Evolutionary conservation across 2,797 vertebrate species (phyloP).

Genomic region (Cacajao melanocephalus): DNA sequence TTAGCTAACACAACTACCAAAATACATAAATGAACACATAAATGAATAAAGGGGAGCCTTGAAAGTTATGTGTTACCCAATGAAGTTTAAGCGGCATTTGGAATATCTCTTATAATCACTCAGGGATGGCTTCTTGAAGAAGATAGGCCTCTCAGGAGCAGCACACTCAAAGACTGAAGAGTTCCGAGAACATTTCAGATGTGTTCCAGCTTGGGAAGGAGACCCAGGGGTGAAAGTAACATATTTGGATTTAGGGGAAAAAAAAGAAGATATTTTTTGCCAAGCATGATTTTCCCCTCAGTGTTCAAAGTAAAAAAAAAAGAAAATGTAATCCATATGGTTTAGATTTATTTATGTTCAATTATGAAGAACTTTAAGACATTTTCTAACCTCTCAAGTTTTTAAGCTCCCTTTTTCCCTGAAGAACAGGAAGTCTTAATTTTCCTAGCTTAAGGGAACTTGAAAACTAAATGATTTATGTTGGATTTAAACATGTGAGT

Average conservation of each 20-base stretch:
- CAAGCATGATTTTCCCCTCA: slow-evolving; percentile 74
- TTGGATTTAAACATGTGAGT: slow-evolving; percentile 63
- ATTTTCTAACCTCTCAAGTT: slow-evolving; percentile 66
- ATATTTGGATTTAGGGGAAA: slow-evolving; percentile 51
- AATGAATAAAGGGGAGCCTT: slow-evolving; percentile 6
- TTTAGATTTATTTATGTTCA: slow-evolving; percentile 65
- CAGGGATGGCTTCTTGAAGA: slow-evolving; percentile 26
- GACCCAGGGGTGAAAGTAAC: slow-evolving; percentile 66
- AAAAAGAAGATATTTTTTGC: slow-evolving; percentile 59
- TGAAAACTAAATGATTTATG: slow-evolving; percentile 66
- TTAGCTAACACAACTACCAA: background rate
- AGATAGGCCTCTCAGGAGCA: slow-evolving; percentile 33
- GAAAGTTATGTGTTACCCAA: slow-evolving; percentile 44
- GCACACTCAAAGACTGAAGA: slow-evolving; percentile 8
- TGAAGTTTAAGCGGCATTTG: slow-evolving; percentile 7
- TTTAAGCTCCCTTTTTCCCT: slow-evolving; percentile 57
- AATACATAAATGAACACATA: background rate
- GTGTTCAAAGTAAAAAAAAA: slow-evolving; percentile 66
- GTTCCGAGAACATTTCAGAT: slow-evolving; percentile 50
- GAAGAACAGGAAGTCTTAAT: slow-evolving; percentile 70
- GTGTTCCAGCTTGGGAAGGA: slow-evolving; percentile 50
- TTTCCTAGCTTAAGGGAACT: slow-evolving; percentile 73
- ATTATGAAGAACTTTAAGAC: slow-evolving; percentile 66
- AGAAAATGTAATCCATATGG: slow-evolving; percentile 74
- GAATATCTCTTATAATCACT: slow-evolving; percentile 37